phyloP scores from a whole-genome alignment of 2,888 invertebrate genomes.

The Octonoba sinensis region DNA sequence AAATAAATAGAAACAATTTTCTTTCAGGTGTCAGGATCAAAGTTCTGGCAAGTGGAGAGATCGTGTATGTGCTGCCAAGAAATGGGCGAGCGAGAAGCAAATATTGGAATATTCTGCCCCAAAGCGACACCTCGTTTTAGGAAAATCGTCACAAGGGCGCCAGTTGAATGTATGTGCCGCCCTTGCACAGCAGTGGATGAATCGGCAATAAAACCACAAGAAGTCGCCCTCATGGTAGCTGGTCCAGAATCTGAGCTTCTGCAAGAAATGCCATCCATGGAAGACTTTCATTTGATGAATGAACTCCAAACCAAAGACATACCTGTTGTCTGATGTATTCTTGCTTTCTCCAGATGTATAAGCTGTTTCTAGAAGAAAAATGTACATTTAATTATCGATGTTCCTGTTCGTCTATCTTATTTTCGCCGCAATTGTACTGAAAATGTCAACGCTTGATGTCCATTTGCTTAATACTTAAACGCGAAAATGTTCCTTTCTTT shows the following conservation, averaged over 20 bases:
- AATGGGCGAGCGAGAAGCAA: slow-evolving; percentile 90
- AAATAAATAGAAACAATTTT: slow-evolving; percentile 63
- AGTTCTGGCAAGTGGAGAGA: slow-evolving; percentile 96
- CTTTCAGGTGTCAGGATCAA: slow-evolving; percentile 88
- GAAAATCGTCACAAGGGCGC: slow-evolving; percentile 89
- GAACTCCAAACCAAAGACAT: slow-evolving; percentile 37
- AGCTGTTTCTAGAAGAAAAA: no score
- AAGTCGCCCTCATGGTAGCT: slow-evolving; percentile 74
- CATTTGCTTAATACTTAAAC: no score
- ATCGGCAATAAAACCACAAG: slow-evolving; percentile 88
- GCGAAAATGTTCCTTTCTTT: no score
- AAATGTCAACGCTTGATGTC: no score
- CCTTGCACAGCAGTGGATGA: slow-evolving; percentile 92
- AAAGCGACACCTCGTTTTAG: slow-evolving; percentile 83
- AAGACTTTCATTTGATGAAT: slow-evolving; percentile 33
- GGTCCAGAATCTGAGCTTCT: slow-evolving; percentile 1
- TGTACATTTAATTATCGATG: no score
- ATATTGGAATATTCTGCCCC: slow-evolving; percentile 88
- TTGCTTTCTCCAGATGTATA: no score
- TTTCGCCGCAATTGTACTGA: no score
- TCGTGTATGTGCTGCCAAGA: slow-evolving; percentile 97
- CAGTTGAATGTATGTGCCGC: slow-evolving; percentile 93
- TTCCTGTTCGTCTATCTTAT: no score
- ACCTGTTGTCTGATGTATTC: slow-evolving; percentile 41
- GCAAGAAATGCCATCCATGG: slow-evolving; percentile 24